Evolutionary conservation across 2,888 invertebrate genomes (phyloP).

Genomic region (Eupsilia transversa): DNA sequence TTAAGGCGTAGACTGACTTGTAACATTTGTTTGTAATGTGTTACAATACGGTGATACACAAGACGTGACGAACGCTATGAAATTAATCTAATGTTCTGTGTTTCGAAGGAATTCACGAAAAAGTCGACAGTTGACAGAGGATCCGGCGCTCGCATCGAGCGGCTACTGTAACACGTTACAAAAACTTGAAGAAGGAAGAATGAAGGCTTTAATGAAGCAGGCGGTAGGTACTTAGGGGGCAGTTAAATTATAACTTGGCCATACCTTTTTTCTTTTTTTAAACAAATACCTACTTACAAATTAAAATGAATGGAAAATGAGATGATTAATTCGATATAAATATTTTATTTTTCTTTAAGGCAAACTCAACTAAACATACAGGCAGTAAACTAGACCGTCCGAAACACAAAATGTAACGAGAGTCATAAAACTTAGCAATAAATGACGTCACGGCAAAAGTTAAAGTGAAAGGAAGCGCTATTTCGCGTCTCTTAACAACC

Average conservation of each 20-base stretch:
- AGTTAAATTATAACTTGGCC: not conserved
- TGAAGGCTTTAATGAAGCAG: too few relatives aligned
- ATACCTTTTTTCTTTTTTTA: not conserved
- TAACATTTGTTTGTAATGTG: too few relatives aligned
- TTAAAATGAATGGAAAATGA: not conserved
- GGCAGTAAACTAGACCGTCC: constrained; percentile 1
- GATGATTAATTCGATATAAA: not conserved
- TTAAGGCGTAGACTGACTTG: too few relatives aligned
- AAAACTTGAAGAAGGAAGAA: too few relatives aligned
- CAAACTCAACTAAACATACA: not conserved
- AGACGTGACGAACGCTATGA: too few relatives aligned
- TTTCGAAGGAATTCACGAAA: too few relatives aligned
- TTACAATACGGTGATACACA: too few relatives aligned
- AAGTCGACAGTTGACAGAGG: too few relatives aligned
- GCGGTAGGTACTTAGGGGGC: not conserved
- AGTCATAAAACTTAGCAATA: constrained; percentile 35
- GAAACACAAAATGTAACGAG: constrained; percentile 6
- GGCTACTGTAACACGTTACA: too few relatives aligned
- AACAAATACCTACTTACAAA: not conserved
- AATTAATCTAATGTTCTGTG: too few relatives aligned
- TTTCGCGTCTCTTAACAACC: constrained; percentile 36
- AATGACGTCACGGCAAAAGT: constrained; percentile 45
- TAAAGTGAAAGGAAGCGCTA: constrained; percentile 42
- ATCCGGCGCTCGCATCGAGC: too few relatives aligned
- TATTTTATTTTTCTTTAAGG: not conserved